Base-by-base conservation (phyloP, 2,797 vertebrate genomes). In the Chaetodon trifasciatus region DNA sequence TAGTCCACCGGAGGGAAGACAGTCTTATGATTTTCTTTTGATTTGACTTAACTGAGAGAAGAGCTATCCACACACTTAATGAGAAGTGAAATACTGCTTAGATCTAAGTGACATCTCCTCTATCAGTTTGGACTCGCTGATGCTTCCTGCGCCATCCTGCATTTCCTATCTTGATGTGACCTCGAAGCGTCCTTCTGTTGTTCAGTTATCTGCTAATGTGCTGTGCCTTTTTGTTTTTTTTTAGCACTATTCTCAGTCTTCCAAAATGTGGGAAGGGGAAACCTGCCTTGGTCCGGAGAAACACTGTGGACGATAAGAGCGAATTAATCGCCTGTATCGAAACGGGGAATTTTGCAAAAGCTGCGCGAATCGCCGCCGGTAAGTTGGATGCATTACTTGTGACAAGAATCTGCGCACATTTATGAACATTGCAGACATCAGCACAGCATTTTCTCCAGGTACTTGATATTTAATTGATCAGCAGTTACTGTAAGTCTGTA, bases 281-380 rank as follows among this genome's bases (percentile, higher is more conserved):
- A 90, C 98, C 98, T 0, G 98, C 98, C 17, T 94, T 99, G 71
- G 97, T 98, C 81, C 96, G 98, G 78, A 97, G 98, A 86, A 98
- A 96, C 93, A 97, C 98, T 4, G 95, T 98, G 89, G 98, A 99
- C 61, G 97, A 99, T 92, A 96, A 98, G 90, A 98, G 96, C 52
- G 96, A 99, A 82, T 93, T 99, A 61, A 98, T 99, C 73, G 97
- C 98, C 58, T 99, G 98, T 83, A 99, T 99, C 35, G 97, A 99
- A 93, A 99, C 96, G 0, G 97, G 98, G 61, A 98, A 99, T 89
- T 99, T 99, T 73, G 97, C 98, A 86, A 98, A 97, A 95, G 98
- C 98, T 5, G 98, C 98, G 87, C 94, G 98, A 78, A 98, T 99
- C 24, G 97, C 98, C 47, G 98, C 98, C 7, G 98, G 98, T 99